These are phyloP conservation scores for Hoplodrina ambigua DNA, from an alignment of 2,888 invertebrate genomes.

Conservation along the genomic window DNA sequence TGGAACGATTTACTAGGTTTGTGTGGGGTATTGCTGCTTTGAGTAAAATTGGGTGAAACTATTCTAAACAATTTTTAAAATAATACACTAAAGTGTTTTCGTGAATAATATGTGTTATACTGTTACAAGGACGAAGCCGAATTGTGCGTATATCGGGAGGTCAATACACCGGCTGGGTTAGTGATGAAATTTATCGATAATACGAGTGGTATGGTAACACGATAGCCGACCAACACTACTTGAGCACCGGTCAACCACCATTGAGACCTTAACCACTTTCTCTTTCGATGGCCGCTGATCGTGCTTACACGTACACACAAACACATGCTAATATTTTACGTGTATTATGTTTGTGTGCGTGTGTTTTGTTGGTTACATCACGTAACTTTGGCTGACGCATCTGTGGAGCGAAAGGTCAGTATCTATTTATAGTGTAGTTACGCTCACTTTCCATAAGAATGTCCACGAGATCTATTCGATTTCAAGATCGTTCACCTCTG, in stretches of 20 bases:
- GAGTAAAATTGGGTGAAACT: slow-evolving; percentile 22
- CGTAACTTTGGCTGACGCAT: slow-evolving; percentile 86
- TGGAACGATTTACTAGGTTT: slow-evolving; percentile 18
- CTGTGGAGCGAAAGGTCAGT: slow-evolving; percentile 85
- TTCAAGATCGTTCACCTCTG: slow-evolving; percentile 76
- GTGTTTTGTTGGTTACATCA: slow-evolving; percentile 82
- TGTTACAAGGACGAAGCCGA: slow-evolving; percentile 59
- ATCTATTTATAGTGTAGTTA: slow-evolving; percentile 82
- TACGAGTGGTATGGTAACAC: slow-evolving; percentile 42
- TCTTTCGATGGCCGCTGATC: slow-evolving; percentile 83
- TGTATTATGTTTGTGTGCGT: slow-evolving; percentile 65
- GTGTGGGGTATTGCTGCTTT: neutral
- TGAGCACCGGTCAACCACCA: slow-evolving; percentile 75
- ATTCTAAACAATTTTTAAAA: slow-evolving; percentile 34
- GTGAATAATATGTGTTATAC: slow-evolving; percentile 48
- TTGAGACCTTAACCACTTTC: slow-evolving; percentile 85
- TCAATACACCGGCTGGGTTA: slow-evolving; percentile 53
- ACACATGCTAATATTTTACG: slow-evolving; percentile 57
- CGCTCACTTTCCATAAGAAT: slow-evolving; percentile 85
- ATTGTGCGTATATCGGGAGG: slow-evolving; percentile 32
- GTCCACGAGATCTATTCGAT: slow-evolving; percentile 72
- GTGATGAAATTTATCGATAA: slow-evolving; percentile 66
- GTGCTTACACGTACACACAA: slow-evolving; percentile 71
- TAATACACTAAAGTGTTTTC: slow-evolving; percentile 31
- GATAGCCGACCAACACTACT: slow-evolving; percentile 69